A percentile compares a stretch with the other conserved stretches of the same genome.
Evolutionary conservation across 2,113 vertebrate species (phyloP).

Genomic region (Oryzias celebensis): DNA sequence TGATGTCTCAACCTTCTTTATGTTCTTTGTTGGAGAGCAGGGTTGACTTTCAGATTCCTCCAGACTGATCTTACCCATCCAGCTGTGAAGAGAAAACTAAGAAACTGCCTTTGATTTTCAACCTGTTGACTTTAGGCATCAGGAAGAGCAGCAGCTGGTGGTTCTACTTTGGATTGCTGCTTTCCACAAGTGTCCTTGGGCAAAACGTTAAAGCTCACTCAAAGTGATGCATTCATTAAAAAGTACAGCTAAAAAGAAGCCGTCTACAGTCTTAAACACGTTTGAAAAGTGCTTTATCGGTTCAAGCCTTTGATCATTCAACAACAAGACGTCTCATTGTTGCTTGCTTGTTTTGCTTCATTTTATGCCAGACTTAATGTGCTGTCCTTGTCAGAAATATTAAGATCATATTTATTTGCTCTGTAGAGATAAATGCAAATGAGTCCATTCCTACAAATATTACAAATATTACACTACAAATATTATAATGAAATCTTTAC

Average conservation of each 20-base stretch:
- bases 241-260: too few species aligned
- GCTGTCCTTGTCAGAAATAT: neutral
- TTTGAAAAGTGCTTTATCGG: too few species aligned
- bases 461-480: neutral
- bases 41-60: conserved; percentile 70
- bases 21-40: conserved; percentile 57
- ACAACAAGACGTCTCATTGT: too few species aligned
- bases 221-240: too few species aligned
- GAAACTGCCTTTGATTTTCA: conserved; percentile 59
- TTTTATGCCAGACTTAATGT: conserved; percentile 3
- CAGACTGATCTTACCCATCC: conserved; percentile 66
- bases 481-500: neutral
- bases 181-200: too few species aligned
- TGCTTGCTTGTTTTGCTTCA: conserved; percentile 3
- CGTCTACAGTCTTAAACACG: too few species aligned
- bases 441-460: neutral
- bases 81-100: conserved; percentile 50
- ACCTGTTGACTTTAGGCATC: conserved; percentile 39
- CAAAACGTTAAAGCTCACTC: too few species aligned
- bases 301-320: too few species aligned
- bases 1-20: conserved; percentile 56
- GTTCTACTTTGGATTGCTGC: too few species aligned
- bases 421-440: neutral
- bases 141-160: too few species aligned
- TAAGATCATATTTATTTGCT: too few species aligned